A percentile compares a stretch with the other conserved stretches of the same genome.
Conservation (phyloP, 2,888 invertebrate species). For the Hanleya hanleyi region DNA sequence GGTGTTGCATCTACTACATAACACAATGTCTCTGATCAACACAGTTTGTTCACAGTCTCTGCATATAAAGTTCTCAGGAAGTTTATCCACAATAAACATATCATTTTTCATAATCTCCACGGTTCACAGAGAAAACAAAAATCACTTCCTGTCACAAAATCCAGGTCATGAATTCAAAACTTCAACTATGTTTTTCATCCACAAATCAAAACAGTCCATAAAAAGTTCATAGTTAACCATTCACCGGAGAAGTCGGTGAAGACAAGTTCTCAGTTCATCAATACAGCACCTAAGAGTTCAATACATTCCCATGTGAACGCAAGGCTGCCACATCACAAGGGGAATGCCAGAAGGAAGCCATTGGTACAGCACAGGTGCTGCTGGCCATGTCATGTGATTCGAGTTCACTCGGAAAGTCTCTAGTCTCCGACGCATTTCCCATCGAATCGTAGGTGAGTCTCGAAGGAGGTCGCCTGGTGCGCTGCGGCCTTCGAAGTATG, state of each 20-base stretch:
- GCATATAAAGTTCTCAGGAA: too few relatives aligned
- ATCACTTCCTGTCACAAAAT: background rate
- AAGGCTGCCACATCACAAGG: too few relatives aligned
- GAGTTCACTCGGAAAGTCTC: too few relatives aligned
- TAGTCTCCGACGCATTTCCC: background rate
- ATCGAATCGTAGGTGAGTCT: background rate
- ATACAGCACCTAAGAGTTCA: background rate
- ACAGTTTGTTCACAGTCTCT: too few relatives aligned
- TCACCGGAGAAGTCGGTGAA: background rate
- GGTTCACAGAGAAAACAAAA: too few relatives aligned
- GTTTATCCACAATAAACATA: too few relatives aligned
- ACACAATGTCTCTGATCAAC: background rate
- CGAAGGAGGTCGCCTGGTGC: background rate
- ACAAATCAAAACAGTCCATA: background rate
- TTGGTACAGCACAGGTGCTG: too few relatives aligned
- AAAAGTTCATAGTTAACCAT: background rate
- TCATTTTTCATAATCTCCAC: too few relatives aligned
- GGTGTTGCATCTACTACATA: background rate
- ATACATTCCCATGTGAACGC: background rate
- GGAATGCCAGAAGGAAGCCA: too few relatives aligned
- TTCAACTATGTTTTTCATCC: background rate
- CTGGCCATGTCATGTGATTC: too few relatives aligned
- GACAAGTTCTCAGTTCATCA: background rate
- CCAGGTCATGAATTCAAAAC: background rate
- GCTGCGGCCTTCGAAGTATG: background rate